Percentiles rank a stretch among this genome's conserved stretches.
These are phyloP conservation scores for Drosophila lowei DNA, from an alignment of 1,140 invertebrate genomes.

Conservation along the genomic window DNA sequence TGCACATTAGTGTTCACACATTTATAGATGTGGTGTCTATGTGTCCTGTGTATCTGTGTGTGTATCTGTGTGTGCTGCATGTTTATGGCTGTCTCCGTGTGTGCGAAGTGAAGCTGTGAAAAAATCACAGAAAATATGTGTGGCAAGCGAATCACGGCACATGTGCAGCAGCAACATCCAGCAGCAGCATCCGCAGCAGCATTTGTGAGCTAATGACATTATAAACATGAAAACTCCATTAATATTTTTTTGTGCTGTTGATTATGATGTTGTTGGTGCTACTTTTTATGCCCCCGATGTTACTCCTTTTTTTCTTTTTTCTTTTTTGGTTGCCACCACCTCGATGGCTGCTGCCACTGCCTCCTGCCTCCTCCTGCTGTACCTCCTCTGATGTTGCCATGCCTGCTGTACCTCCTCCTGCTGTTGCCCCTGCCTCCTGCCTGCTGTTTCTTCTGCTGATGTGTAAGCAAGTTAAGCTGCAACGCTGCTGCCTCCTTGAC, in stretches of 20 bases:
- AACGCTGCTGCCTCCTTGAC: background rate
- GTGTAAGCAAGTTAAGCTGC: slow-evolving; percentile 15
- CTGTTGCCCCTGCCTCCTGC: slow-evolving; percentile 3
- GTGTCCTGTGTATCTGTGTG: slow-evolving; percentile 45
- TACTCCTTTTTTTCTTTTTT: slow-evolving; percentile 42
- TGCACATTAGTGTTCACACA: slow-evolving; percentile 81
- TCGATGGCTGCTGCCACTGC: slow-evolving; percentile 5
- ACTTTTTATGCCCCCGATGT: slow-evolving; percentile 61
- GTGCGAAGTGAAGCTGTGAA: slow-evolving; percentile 54
- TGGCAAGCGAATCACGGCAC: slow-evolving; percentile 57
- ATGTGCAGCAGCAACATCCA: slow-evolving; percentile 58
- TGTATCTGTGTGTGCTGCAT: slow-evolving; percentile 50
- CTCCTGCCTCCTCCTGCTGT: slow-evolving; percentile 5
- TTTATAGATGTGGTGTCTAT: slow-evolving; percentile 71
- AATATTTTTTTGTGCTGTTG: slow-evolving; percentile 72
- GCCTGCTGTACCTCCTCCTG: background rate
- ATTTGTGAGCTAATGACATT: slow-evolving; percentile 82
- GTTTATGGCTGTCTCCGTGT: slow-evolving; percentile 71
- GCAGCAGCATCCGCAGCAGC: slow-evolving; percentile 57
- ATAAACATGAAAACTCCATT: slow-evolving; percentile 83
- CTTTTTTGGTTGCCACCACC: slow-evolving; percentile 7
- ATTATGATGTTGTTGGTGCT: slow-evolving; percentile 66
- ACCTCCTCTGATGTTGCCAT: slow-evolving; percentile 43
- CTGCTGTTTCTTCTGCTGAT: no score
- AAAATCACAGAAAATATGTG: slow-evolving; percentile 77